Base-by-base conservation (phyloP, 2,888 invertebrate species). In the Apamea epomidion region DNA sequence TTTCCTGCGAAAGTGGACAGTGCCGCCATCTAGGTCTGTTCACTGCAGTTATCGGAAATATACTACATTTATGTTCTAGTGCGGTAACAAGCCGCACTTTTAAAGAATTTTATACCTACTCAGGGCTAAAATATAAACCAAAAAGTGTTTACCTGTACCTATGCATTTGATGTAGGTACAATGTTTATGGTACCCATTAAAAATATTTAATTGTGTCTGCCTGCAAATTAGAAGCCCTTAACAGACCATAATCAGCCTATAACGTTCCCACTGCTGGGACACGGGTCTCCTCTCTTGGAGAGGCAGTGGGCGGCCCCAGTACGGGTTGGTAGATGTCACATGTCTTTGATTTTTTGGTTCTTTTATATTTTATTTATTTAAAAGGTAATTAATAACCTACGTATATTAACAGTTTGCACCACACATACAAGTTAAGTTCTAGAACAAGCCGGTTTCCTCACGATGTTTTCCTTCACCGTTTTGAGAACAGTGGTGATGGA, bases 11-110 rank as follows among this genome's bases (percentile, higher is more conserved):
- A 76, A 64, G 51, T 74, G 18, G 2, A 12, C 18, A 64, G 77
- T 77, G 32, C 32, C 37, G 78, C 84, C 87, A 83, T 83, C 84
- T 87, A 87, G 42, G 21, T 60, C 5, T 16, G 3, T n/a, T 45
- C 42, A 14, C 62, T 51, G 86, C 32, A 83, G 29, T 85, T 60
- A 72, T 37, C 16, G n/a, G 3, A 42, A 54, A 74, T 5, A 60
- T n/a, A 62, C 12, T 58, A 10, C 37, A 18, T 42, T 1, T 62
- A 32, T 1, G 29, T 60, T 73, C 10, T 62, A n/a, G 6, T 14
- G 37, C 21, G 18, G n/a, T 4, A 65, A 29, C 2, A 29, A 74
- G 21, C 21, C 18, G 6, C 10, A 48, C 10, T 37, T 16, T 21
- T 1, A 60, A 60, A 60, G 5, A n/a, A 16, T 45, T 21, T 32